A percentile compares a stretch with the other conserved stretches of the same genome.
Conservation (phyloP, 1,140 invertebrate species). For the Aphelinus certus region DNA sequence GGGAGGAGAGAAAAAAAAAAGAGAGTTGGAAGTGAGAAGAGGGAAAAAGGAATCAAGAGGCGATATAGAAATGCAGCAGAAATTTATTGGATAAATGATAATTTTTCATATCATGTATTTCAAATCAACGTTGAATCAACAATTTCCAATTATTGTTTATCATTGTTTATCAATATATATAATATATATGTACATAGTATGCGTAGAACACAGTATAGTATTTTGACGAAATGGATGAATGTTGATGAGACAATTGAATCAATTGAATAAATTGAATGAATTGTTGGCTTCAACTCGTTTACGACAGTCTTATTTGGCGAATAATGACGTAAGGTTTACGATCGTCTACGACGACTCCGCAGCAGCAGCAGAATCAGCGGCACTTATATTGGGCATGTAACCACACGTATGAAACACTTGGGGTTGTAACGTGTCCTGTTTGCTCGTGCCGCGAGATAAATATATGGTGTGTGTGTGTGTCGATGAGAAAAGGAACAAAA, state of each 20-base stretch:
- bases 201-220: not conserved
- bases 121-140: constrained; percentile 58
- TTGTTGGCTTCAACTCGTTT: constrained; percentile 25
- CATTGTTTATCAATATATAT: not conserved
- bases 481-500: constrained; percentile 25
- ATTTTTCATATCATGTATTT: constrained; percentile 56
- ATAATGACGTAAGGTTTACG: constrained; percentile 18
- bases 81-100: constrained; percentile 53
- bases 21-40: not conserved
- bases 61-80: constrained; percentile 60
- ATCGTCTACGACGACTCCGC: not conserved
- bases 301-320: constrained; percentile 33
- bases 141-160: constrained; percentile 58
- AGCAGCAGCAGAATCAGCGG: too few species aligned
- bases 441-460: constrained; percentile 24
- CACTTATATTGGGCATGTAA: too few species aligned
- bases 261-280: constrained; percentile 6
- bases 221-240: not conserved
- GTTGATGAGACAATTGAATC: constrained; percentile 22
- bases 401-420: too few species aligned
- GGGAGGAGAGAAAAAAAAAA: not conserved
- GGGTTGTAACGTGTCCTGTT: too few species aligned
- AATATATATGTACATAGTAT: constrained; percentile 33
- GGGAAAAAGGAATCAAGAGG: constrained; percentile 39
- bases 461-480: not conserved